phyloP scores from a whole-genome alignment of 2,113 vertebrate species.

The Sphaerodactylus townsendi region DNA sequence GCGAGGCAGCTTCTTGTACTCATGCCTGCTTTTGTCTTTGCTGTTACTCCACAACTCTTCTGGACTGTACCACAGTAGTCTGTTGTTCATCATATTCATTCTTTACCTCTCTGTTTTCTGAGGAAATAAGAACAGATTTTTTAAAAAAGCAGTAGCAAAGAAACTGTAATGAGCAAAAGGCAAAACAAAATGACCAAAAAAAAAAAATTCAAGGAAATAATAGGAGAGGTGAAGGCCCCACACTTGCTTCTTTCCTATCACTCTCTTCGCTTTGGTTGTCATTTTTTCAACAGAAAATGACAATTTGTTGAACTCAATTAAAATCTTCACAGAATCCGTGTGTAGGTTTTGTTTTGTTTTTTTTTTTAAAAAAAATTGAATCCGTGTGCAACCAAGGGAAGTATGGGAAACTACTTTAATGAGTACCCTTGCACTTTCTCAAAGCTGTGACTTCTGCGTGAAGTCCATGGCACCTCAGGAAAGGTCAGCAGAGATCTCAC shows the following conservation, averaged over 20 bases:
- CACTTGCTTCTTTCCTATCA: conserved; percentile 34
- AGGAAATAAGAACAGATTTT: background rate
- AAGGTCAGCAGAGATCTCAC: background rate
- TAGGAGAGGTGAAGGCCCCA: conserved; percentile 10
- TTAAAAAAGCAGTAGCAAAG: background rate
- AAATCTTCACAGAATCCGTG: background rate
- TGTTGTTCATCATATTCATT: background rate
- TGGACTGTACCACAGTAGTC: background rate
- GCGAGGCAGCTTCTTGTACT: too few species aligned
- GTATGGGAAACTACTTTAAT: background rate
- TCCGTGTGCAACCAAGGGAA: background rate
- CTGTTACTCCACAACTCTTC: background rate
- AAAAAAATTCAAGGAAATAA: background rate
- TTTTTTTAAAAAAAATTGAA: too few species aligned
- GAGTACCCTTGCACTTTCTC: background rate
- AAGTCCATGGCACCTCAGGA: background rate
- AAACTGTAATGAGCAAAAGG: background rate
- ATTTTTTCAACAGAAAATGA: conserved; percentile 8
- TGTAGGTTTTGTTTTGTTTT: background rate
- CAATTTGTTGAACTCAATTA: background rate
- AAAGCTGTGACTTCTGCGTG: background rate
- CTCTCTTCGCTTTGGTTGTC: conserved; percentile 9
- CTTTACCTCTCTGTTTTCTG: background rate
- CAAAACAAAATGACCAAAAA: background rate
- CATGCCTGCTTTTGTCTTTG: background rate